A percentile compares a stretch with the other conserved stretches of the same genome.
phyloP scores from a whole-genome alignment of 2,888 invertebrate genomes.

The Eristalinus sepulchralis region DNA sequence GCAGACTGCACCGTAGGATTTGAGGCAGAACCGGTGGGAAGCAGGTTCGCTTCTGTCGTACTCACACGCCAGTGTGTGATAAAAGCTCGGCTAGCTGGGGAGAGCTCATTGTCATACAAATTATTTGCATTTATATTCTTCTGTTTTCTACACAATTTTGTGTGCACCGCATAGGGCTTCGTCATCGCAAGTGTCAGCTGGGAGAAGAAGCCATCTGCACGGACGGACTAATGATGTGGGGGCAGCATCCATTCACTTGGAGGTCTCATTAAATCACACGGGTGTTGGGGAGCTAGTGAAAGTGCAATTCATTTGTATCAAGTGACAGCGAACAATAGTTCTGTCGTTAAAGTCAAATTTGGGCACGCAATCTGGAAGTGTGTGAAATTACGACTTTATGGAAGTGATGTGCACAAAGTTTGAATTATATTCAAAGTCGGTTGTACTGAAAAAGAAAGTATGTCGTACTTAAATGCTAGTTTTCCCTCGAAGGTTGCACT shows the following conservation, averaged over 20 bases:
- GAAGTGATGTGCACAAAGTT: background rate
- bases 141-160: slow-evolving; percentile 2
- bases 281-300: slow-evolving; percentile 49
- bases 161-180: slow-evolving; percentile 13
- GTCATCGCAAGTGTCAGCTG: slow-evolving; percentile 3
- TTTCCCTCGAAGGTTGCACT: too few species aligned
- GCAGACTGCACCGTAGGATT: background rate
- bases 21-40: slow-evolving; percentile 16
- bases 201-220: background rate
- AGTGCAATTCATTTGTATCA: slow-evolving; percentile 7
- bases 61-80: slow-evolving; percentile 2
- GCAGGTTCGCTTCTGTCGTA: slow-evolving; percentile 5
- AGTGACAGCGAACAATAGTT: slow-evolving; percentile 14
- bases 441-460: too few species aligned
- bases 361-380: background rate
- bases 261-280: slow-evolving; percentile 43
- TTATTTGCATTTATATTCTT: slow-evolving; percentile 50
- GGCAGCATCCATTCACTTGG: slow-evolving; percentile 37
- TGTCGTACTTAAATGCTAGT: too few species aligned
- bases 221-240: slow-evolving; percentile 1
- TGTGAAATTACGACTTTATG: too few species aligned
- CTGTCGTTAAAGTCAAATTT: slow-evolving; percentile 6
- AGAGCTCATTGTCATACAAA: slow-evolving; percentile 42
- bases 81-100: slow-evolving; percentile 10
- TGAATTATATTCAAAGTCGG: background rate